Evolutionary conservation across 2,888 invertebrate genomes (phyloP).

Genomic region (Dyspetes luteomarginatus): DNA sequence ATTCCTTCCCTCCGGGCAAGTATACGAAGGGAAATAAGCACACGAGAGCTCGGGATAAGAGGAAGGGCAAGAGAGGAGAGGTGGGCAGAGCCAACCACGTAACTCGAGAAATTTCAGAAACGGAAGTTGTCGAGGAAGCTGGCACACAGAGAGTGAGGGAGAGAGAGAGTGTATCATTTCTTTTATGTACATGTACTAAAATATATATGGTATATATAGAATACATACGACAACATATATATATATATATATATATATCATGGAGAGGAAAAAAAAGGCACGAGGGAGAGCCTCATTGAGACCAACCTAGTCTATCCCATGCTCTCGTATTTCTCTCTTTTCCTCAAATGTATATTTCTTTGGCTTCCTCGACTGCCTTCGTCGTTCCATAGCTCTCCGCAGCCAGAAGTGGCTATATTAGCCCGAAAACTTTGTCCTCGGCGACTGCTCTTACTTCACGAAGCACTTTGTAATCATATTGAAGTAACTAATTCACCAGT

Average conservation of each 20-base stretch:
- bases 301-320: slow-evolving; percentile 38
- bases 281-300: slow-evolving; percentile 30
- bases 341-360: slow-evolving; percentile 52
- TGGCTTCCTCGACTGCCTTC: slow-evolving; percentile 33
- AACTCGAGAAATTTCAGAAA: slow-evolving; percentile 57
- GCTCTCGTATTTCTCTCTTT: slow-evolving; percentile 20
- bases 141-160: neutral
- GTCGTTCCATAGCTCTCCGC: neutral
- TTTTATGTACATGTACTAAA: neutral
- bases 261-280: slow-evolving; percentile 22
- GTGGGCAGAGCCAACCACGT: slow-evolving; percentile 21
- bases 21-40: neutral
- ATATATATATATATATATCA: neutral
- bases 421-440: slow-evolving; percentile 15
- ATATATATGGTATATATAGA: neutral
- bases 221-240: neutral
- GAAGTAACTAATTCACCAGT: slow-evolving; percentile 44
- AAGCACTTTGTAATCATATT: slow-evolving; percentile 28
- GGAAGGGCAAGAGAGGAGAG: neutral
- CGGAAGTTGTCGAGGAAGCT: slow-evolving; percentile 56
- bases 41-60: neutral
- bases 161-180: slow-evolving; percentile 17
- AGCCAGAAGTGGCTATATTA: slow-evolving; percentile 7
- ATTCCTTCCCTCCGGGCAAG: slow-evolving; percentile 19
- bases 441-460: neutral